phyloP scores from a whole-genome alignment of 2,113 vertebrate genomes.

The Neomonachus schauinslandi region DNA sequence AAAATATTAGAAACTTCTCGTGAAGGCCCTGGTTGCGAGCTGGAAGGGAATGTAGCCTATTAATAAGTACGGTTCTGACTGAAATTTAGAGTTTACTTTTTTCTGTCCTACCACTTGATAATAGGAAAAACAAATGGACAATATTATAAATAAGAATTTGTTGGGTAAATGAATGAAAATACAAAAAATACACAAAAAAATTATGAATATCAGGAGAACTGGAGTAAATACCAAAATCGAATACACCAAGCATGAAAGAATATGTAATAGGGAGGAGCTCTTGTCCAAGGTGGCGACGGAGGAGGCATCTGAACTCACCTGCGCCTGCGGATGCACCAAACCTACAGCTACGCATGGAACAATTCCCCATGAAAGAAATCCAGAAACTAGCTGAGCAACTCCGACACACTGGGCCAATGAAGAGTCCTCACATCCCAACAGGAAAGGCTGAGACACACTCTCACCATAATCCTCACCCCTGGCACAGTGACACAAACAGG shows the following conservation, averaged over 20 bases:
- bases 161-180: background rate
- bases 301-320: background rate
- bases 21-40: background rate
- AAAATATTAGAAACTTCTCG: conserved; percentile 3
- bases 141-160: background rate
- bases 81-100: background rate
- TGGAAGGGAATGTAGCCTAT: background rate
- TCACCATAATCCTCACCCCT: background rate
- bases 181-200: background rate
- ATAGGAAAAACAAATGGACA: background rate
- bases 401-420: too few species aligned
- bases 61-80: background rate
- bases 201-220: background rate
- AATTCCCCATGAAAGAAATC: background rate
- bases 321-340: background rate
- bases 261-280: background rate
- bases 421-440: background rate
- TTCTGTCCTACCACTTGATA: background rate
- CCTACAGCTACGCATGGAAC: background rate
- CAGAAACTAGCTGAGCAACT: background rate
- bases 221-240: background rate
- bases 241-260: background rate
- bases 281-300: too few species aligned
- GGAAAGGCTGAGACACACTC: background rate
- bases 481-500: background rate